A percentile compares a stretch with the other conserved stretches of the same genome.
Conservation (phyloP, 2,113 vertebrate genomes). For the Lepus americanus region DNA sequence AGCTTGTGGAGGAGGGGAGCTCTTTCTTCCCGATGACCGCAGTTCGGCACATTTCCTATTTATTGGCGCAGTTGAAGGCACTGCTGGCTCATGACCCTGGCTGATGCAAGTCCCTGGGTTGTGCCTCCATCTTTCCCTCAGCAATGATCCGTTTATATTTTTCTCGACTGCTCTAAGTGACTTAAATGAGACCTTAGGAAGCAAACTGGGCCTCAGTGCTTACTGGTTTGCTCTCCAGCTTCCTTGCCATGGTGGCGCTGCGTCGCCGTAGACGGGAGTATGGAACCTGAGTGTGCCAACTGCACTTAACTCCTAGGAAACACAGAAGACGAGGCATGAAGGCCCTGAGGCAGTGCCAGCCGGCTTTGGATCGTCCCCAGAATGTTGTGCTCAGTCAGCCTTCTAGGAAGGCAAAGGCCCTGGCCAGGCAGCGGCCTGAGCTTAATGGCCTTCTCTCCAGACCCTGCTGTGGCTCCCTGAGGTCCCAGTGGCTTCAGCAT, state of each 20-base stretch:
- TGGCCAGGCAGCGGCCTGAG: neutral
- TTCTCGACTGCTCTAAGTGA: neutral
- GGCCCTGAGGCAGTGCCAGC: neutral
- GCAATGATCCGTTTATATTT: neutral
- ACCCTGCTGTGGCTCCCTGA: neutral
- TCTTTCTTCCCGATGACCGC: rapidly evolving
- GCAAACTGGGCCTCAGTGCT: neutral
- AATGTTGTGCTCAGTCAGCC: neutral
- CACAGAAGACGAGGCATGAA: too few relatives aligned
- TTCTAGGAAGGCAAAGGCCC: neutral
- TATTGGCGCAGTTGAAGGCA: neutral
- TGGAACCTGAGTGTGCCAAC: neutral
- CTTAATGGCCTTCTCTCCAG: neutral
- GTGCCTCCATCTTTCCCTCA: neutral
- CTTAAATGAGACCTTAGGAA: neutral
- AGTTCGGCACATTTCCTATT: neutral
- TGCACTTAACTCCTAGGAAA: neutral
- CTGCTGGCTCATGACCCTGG: neutral
- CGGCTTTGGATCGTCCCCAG: neutral
- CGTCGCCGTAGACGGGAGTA: neutral
- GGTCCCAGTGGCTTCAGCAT: neutral
- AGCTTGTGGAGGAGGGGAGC: neutral
- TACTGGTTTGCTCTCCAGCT: neutral
- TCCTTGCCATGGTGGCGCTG: neutral
- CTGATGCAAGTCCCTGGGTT: neutral